Conservation (phyloP, 2,888 invertebrate species). For the Strigamia maritima region DNA sequence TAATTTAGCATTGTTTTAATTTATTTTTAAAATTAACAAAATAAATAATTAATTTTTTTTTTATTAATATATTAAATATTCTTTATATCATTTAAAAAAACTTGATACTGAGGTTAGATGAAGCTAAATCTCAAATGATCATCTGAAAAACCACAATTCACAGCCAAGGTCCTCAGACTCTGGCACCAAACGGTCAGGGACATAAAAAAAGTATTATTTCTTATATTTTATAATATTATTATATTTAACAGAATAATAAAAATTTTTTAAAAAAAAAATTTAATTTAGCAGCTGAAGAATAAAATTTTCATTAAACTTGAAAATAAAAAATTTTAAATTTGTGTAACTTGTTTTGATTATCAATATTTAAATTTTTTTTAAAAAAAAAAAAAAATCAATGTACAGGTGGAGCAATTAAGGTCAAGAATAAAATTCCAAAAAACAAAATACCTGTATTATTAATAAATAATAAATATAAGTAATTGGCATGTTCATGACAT, state of each 20-base stretch:
- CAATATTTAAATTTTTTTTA: too few relatives aligned
- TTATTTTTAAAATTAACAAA: too few relatives aligned
- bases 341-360: too few relatives aligned
- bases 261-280: too few relatives aligned
- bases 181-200: not conserved
- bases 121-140: slow-evolving; percentile 2
- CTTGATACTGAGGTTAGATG: not conserved
- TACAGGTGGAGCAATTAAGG: not conserved
- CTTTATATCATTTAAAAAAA: not conserved
- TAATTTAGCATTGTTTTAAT: too few relatives aligned
- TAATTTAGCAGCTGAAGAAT: too few relatives aligned
- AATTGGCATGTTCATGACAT: not conserved
- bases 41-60: too few relatives aligned
- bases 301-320: too few relatives aligned
- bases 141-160: not conserved
- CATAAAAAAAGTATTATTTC: not conserved
- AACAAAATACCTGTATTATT: not conserved
- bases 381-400: not conserved
- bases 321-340: too few relatives aligned
- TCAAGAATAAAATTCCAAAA: not conserved
- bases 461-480: not conserved
- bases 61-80: too few relatives aligned
- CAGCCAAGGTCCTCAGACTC: slow-evolving; percentile 2
- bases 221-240: not conserved
- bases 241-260: not conserved